Evolutionary conservation across 1,140 invertebrate genomes (phyloP), one percentile per base, ranked within the genome.

Genomic region (Thaumatotibia leucotreta): DNA sequence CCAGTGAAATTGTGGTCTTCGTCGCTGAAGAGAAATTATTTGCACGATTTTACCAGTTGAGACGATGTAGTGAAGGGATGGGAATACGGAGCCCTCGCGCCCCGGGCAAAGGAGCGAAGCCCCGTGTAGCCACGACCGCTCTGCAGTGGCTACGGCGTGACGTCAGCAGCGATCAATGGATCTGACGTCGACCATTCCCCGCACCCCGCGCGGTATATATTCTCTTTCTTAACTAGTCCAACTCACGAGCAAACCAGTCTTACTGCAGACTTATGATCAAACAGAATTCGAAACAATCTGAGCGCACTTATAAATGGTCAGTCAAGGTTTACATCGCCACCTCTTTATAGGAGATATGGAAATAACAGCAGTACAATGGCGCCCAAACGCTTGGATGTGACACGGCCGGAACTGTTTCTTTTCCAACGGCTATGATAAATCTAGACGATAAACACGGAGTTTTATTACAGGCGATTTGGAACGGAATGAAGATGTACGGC

Each of bases 141-240:
- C 61, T 77, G 75, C 77, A 74, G 69, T 77, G 65, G 69, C 68
- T 69, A 22, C 49, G 68, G 68, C 27, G 72, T 80, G 78, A 80
- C 78, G 78, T 80, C 76, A 80, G 67, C 64, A 22, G 65, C 78
- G 78, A 80, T 80, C 78, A 80, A 80, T 80, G 78, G 78, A 74
- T 74, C 72, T 80, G 76, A 80, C 78, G 76, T 80, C 69, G 73
- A 63, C 61, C 62, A 45, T 33, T 11, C 63, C 24, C 50, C 64
- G 32, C 39, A 27, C 31, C 45, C 49, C 63, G 10, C 23, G 8
- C 39, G 17, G 8, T 9, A 17, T 9, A 1, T 8, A 45, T 45
- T 45, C 14, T 2, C 14, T 8, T 20, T 20, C 32, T 35, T 66
- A 61, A 68, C 10, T 45, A 54, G 17, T 50, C 8, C 58, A 31